Percentiles rank a stretch among this genome's conserved stretches.
phyloP scores from a whole-genome alignment of 2,888 invertebrate species.

The Coecobrya sp. region DNA sequence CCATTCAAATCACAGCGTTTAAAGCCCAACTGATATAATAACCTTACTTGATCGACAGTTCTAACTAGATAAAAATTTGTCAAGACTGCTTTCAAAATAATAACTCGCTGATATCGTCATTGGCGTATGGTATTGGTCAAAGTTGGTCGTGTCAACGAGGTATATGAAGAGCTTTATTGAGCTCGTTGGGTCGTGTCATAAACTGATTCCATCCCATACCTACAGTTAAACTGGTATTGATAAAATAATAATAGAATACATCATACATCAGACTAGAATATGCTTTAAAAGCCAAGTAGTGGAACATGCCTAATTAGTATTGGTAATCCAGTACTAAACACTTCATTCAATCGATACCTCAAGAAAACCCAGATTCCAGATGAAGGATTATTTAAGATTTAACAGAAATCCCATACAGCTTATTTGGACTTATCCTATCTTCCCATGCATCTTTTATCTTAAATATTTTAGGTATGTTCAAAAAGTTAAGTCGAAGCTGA shows the following conservation, averaged over 20 bases:
- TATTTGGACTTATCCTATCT: background rate
- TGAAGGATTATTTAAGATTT: slow-evolving; percentile 11
- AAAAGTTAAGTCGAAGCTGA: background rate
- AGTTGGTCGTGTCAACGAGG: too few relatives aligned
- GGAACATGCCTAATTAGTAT: background rate
- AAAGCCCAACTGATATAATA: background rate
- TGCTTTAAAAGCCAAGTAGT: background rate
- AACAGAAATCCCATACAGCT: background rate
- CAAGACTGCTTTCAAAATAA: background rate
- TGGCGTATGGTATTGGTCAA: too few relatives aligned
- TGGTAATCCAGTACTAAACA: background rate
- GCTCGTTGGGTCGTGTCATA: too few relatives aligned
- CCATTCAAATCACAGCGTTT: background rate
- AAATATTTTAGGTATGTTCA: background rate
- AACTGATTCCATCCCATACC: too few relatives aligned
- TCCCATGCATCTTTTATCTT: background rate
- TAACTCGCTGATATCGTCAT: slow-evolving; percentile 9
- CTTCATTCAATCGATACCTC: background rate
- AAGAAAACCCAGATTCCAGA: background rate
- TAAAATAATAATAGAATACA: too few relatives aligned
- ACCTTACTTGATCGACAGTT: slow-evolving; percentile 5
- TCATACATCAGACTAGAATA: background rate
- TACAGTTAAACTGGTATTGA: background rate
- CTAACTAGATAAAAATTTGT: slow-evolving; percentile 17
- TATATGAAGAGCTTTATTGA: too few relatives aligned